Conservation (phyloP, 2,888 invertebrate species). For the Poecilus cupreus region DNA sequence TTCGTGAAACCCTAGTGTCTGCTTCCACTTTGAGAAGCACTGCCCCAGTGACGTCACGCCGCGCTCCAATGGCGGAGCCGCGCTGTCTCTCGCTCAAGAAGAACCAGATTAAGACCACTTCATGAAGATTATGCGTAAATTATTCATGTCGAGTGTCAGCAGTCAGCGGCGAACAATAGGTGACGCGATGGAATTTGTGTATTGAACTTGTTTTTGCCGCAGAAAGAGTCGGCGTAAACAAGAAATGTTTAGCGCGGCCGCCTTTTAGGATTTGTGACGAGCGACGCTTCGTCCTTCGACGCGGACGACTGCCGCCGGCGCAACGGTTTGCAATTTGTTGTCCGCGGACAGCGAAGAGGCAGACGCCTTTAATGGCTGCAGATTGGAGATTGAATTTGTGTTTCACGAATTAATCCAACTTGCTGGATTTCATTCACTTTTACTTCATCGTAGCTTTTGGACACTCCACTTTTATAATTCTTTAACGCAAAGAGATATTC, state of each 20-base stretch:
- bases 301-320: neutral
- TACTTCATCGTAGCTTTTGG: too few species aligned
- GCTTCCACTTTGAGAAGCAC: too few species aligned
- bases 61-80: neutral
- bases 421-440: neutral
- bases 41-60: too few species aligned
- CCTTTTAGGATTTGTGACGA: neutral
- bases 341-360: neutral
- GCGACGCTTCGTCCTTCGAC: neutral
- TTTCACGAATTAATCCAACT: neutral
- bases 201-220: constrained; percentile 43
- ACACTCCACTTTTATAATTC: too few species aligned
- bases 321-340: constrained; percentile 5
- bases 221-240: constrained; percentile 25
- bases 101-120: constrained; percentile 57
- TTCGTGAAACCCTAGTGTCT: too few species aligned
- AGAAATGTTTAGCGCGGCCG: constrained; percentile 8
- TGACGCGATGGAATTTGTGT: constrained; percentile 43
- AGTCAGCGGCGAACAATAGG: constrained; percentile 34
- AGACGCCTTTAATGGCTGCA: neutral
- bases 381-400: neutral
- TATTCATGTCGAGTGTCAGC: constrained; percentile 48
- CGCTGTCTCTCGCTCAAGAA: neutral
- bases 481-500: too few species aligned
- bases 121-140: constrained; percentile 57